Percentiles rank a stretch among this genome's conserved stretches.
These are phyloP conservation scores for Metacarcinus magister DNA, from an alignment of 2,888 invertebrate species.

Conservation along the genomic window DNA sequence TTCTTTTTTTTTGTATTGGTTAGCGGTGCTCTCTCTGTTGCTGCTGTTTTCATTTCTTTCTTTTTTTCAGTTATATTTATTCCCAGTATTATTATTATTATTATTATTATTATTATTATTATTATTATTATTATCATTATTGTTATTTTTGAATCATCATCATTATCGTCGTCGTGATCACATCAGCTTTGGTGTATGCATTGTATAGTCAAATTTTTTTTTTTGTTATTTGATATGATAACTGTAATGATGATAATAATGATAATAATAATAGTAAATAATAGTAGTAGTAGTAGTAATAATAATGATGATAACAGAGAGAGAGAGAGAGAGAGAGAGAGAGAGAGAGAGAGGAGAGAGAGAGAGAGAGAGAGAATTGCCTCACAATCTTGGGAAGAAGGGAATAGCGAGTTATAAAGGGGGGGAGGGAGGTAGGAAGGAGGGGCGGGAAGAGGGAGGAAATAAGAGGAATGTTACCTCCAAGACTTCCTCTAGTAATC, in stretches of 20 bases:
- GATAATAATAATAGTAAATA: too few relatives aligned
- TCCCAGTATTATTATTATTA: slow-evolving; percentile 16
- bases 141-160: background rate
- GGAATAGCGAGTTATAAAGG: background rate
- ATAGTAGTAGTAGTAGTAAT: background rate
- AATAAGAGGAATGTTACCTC: slow-evolving; percentile 45
- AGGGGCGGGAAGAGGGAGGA: background rate
- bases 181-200: too few relatives aligned
- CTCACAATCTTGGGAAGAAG: background rate
- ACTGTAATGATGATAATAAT: background rate
- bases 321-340: background rate
- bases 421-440: background rate
- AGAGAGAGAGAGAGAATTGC: background rate
- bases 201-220: too few relatives aligned
- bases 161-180: background rate
- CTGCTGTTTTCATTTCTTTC: background rate
- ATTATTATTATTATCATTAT: background rate
- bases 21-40: background rate
- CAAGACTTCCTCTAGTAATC: slow-evolving; percentile 11
- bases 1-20: background rate
- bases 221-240: background rate
- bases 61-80: background rate
- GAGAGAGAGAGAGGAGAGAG: background rate
- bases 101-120: slow-evolving; percentile 39
- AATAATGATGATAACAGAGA: background rate